These are phyloP conservation scores for Pseudopodoces humilis DNA, from an alignment of 2,113 vertebrate genomes.

Conservation along the genomic window DNA sequence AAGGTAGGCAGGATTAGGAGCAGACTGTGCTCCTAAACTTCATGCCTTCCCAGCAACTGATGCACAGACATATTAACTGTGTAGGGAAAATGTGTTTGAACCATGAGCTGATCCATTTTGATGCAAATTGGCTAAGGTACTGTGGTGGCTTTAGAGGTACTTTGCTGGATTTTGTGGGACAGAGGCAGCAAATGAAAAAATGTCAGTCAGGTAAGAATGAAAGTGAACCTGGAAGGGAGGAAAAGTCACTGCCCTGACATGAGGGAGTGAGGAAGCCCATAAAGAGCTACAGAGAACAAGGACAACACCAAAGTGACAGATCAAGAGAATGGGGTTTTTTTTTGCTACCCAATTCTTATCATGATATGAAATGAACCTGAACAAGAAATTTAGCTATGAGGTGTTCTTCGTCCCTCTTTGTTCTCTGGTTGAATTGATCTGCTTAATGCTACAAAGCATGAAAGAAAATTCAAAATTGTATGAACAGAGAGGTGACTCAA, in stretches of 20 bases:
- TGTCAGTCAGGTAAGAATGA: not conserved
- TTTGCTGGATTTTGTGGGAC: not conserved
- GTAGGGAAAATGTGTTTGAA: not conserved
- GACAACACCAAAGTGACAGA: not conserved
- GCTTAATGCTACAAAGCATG: not conserved
- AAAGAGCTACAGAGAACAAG: not conserved
- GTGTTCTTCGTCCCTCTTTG: not conserved
- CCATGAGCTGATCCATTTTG: not conserved
- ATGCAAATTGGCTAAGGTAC: not conserved
- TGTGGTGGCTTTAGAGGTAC: not conserved
- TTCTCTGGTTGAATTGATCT: not conserved
- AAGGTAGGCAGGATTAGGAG: not conserved
- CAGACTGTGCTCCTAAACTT: not conserved
- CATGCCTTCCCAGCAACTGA: not conserved
- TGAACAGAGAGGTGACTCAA: not conserved
- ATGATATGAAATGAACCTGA: not conserved
- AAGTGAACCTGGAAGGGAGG: not conserved
- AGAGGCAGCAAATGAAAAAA: not conserved
- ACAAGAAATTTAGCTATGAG: not conserved
- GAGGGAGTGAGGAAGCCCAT: accelerated
- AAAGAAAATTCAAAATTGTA: not conserved
- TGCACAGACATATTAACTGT: not conserved
- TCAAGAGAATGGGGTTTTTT: accelerated
- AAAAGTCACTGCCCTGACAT: not conserved
- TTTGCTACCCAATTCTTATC: not conserved